phyloP scores from a whole-genome alignment of 2,113 vertebrate genomes.

The Saiga tatarica region DNA sequence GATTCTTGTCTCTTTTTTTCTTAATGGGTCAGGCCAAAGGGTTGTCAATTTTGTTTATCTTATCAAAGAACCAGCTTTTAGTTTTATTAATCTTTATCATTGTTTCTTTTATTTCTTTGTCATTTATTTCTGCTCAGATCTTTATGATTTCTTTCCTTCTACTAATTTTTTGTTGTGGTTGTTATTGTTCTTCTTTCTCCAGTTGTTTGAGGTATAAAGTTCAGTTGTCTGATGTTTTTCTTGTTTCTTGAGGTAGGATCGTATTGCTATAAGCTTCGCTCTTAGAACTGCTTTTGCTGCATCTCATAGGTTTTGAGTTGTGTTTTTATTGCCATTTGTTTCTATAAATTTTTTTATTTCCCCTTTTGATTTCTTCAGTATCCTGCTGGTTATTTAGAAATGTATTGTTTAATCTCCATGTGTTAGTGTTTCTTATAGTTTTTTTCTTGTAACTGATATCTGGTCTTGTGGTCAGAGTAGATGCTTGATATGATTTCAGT shows the following conservation, averaged over 20 bases:
- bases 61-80: background rate
- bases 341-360: background rate
- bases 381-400: background rate
- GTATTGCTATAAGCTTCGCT: background rate
- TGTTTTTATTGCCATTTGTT: background rate
- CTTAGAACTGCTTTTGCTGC: background rate
- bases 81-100: background rate
- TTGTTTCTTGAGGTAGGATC: background rate
- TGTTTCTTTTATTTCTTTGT: background rate
- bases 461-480: background rate
- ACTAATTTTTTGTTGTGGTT: background rate
- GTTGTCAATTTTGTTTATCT: background rate
- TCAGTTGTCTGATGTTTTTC: background rate
- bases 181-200: accelerated
- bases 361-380: background rate
- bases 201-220: background rate
- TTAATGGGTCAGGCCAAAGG: background rate
- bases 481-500: background rate
- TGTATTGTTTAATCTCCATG: background rate
- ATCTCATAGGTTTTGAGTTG: background rate
- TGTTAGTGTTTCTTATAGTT: background rate
- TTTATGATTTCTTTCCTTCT: background rate
- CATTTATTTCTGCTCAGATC: background rate
- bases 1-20: background rate
- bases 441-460: background rate